Base-by-base conservation (phyloP, 2,113 vertebrate species). In the Forbesichthys agassizii region DNA sequence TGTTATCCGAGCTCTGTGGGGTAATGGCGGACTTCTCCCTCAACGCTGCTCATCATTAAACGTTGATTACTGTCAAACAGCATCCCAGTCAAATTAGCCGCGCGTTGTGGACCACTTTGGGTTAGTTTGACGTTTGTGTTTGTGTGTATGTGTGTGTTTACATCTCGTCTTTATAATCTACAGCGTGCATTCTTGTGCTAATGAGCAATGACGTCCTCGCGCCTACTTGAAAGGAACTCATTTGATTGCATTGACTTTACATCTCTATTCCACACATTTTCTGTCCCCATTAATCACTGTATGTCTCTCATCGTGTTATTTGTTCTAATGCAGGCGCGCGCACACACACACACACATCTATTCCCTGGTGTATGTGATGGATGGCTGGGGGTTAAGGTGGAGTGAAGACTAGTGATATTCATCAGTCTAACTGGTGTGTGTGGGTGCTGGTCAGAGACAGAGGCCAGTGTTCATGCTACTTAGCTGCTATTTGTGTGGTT, bases 31-130 rank as follows among this genome's bases (percentile, higher is more conserved):
- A 91, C 92, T 92, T 90, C 86, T 90, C 85, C 83, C 80, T 81
- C 83, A 91, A 92, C 91, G 89, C 87, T 80, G 81, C 90, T 93
- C 86, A 92, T 96, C 94, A 95, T 95, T 95, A 96, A 95, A 95
- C 94, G 92, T 96, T 94, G 89, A 95, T 95, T 95, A 94, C 90
- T 95, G 92, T 96, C 95, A 92, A 80, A 85, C 87, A 91, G 88
- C 91, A 93, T 96, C 93, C 91, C 91, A 90, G 93, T 95, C 94
- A 91, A 90, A 93, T 90, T 90, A 92, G 89, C 91, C 77, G 83
- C 94, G 83, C 90, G 84, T 91, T 92, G 94, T 93, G 90, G 90
- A 91, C 75, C 57, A 81, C 82, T 79, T 79, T 76, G 56, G 56
- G 60, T 81, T 79, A 72, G 73, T 48, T 16, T 61, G 57, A 78